These are phyloP conservation scores for Eutrigla gurnardus DNA, from an alignment of 2,797 vertebrate species.

Conservation along the genomic window DNA sequence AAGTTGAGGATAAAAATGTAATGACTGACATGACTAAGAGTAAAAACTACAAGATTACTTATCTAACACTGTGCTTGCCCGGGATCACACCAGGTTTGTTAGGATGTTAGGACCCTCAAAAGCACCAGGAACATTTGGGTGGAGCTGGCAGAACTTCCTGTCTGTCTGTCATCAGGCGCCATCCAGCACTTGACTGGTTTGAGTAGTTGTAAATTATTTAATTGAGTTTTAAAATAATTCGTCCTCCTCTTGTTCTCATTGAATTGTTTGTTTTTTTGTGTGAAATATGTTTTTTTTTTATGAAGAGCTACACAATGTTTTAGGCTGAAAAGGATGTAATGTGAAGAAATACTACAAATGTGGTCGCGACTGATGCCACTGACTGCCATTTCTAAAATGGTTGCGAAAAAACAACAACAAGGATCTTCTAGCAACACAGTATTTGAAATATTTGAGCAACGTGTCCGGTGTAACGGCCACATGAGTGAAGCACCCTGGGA, in stretches of 20 bases:
- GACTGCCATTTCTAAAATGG: too few species aligned
- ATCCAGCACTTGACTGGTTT: not conserved
- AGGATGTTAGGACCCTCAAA: slow-evolving; percentile 40
- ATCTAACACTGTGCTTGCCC: not conserved
- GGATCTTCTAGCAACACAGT: not conserved
- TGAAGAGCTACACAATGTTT: too few species aligned
- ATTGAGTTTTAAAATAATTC: not conserved
- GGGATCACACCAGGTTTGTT: not conserved
- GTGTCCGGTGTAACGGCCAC: not conserved
- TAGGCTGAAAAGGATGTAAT: not conserved
- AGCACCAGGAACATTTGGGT: slow-evolving; percentile 38
- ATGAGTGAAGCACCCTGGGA: not conserved
- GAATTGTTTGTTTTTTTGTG: not conserved
- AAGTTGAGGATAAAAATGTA: not conserved
- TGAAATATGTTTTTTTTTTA: not conserved
- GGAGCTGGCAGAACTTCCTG: slow-evolving; percentile 49
- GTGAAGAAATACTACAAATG: too few species aligned
- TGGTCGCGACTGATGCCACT: too few species aligned
- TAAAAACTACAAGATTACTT: not conserved
- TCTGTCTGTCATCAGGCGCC: not conserved
- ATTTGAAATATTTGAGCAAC: not conserved
- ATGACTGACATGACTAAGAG: not conserved
- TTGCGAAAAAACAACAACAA: not conserved
- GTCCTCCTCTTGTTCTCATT: not conserved
- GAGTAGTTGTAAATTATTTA: not conserved